Base-by-base conservation (phyloP, 2,888 invertebrate genomes). In the Tenodera sinensis region DNA sequence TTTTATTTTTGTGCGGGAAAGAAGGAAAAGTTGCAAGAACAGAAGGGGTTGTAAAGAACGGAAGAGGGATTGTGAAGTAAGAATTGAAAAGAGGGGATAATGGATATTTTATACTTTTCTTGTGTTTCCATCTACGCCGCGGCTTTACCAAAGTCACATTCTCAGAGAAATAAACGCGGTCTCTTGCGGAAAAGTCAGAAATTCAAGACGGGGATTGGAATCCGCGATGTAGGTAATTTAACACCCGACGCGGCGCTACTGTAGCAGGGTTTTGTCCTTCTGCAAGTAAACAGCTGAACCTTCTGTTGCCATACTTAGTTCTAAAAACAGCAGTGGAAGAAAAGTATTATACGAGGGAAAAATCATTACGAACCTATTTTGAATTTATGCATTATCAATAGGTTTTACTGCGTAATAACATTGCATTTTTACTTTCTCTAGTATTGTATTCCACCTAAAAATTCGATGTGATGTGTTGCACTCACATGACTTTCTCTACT, bases 91-190 rank as follows among this genome's bases (percentile, higher is more conserved):
- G 82, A 87, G 54, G 54, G 54, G 86, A 30, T 87, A 87, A 87
- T 87, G 86, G 87, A 87, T 82, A 87, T 87, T 87, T 87, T 87
- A 87, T 81, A 87, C 87, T 82, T 87, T 87, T 87, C 87, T 87
- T 34, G 30, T 87, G 47, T 87, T 82, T 87, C 34, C 82, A 81
- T 71, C 54, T 71, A 20, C 20, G 54, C 54, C 20, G 54, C 54
- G 54, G 54, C 54, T 71, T 71, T 71, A 71, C 54, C 20, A 71
- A 71, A 71, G 54, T 71, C 54, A 71, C 54, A 71, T 71, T 71
- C 54, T 71, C 54, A 25, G 54, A 71, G 54, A 71, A 71, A 71
- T 71, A 71, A 71, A 71, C 54, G 54, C 54, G 54, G 54, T 12
- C 42, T 42, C 42, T 42, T 42, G 42, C 42, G 42, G 42, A 42